phyloP scores from a whole-genome alignment of 2,797 vertebrate genomes.

The Xenops minutus region DNA sequence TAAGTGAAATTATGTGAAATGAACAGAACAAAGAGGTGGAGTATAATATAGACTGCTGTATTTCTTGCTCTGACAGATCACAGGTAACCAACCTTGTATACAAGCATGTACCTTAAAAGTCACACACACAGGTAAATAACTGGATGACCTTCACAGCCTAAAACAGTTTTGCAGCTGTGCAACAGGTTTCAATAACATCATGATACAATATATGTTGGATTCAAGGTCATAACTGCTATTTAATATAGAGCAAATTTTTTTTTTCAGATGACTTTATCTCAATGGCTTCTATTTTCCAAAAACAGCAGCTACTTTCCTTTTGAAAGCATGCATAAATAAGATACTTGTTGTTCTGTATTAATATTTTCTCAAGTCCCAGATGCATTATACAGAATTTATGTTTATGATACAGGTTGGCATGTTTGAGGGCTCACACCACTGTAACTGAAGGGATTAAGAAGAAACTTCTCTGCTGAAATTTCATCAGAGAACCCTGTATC shows the following conservation, averaged over 20 bases:
- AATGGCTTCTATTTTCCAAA: background rate
- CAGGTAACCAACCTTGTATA: background rate
- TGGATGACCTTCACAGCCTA: background rate
- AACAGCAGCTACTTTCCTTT: background rate
- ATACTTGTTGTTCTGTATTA: background rate
- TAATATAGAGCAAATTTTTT: background rate
- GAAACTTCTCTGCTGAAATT: background rate
- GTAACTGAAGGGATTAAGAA: background rate
- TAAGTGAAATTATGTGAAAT: background rate
- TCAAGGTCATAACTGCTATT: constrained; percentile 29
- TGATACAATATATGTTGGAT: background rate
- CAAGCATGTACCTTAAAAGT: background rate
- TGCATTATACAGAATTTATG: background rate
- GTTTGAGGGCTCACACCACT: background rate
- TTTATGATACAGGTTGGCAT: background rate
- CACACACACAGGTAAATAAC: background rate
- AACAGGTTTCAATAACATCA: background rate
- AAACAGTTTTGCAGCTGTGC: constrained; percentile 34
- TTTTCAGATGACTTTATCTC: background rate
- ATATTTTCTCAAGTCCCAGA: background rate
- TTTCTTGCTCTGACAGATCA: background rate
- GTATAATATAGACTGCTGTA: background rate
- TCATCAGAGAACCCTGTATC: background rate
- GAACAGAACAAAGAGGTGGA: background rate
- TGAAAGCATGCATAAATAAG: background rate